Percentiles rank a stretch among this genome's conserved stretches.
These are phyloP conservation scores for Magallana ariakensis DNA, from an alignment of 1,140 invertebrate genomes.

Conservation along the genomic window DNA sequence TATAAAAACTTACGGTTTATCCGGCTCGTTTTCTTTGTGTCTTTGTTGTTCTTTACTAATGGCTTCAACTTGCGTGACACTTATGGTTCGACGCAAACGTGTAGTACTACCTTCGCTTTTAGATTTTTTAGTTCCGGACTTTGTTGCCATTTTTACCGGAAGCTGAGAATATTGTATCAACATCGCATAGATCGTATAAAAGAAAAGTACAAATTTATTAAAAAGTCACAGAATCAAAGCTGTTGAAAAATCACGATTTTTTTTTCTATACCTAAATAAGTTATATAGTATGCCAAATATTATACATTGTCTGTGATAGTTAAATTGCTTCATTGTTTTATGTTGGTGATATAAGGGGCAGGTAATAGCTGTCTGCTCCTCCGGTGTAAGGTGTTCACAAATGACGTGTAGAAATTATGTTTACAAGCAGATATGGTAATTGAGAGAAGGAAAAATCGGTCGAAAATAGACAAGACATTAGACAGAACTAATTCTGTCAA, in stretches of 20 bases:
- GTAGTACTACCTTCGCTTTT: constrained; percentile 27
- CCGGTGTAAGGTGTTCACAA: background rate
- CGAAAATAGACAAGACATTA: constrained; percentile 7
- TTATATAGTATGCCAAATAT: background rate
- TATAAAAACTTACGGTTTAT: constrained; percentile 89
- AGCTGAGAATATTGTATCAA: constrained; percentile 27
- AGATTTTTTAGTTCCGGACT: constrained; percentile 72
- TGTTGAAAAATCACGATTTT: background rate
- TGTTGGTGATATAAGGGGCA: background rate
- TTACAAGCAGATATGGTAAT: constrained; percentile 26
- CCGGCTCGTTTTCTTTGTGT: constrained; percentile 89
- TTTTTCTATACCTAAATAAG: too few species aligned
- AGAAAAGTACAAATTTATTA: background rate
- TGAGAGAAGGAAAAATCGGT: background rate
- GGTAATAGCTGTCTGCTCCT: background rate
- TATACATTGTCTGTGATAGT: background rate
- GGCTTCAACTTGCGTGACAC: constrained; percentile 92
- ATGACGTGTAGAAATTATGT: constrained; percentile 31
- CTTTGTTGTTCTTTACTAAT: constrained; percentile 89
- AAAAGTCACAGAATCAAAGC: background rate
- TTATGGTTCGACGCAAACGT: constrained; percentile 88
- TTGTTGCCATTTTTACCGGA: constrained; percentile 67
- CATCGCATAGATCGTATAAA: constrained; percentile 48
- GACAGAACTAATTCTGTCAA: background rate
- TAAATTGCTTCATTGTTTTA: background rate